Evolutionary conservation across 2,888 invertebrate genomes (phyloP).

Genomic region (Dryobotodes eremita): DNA sequence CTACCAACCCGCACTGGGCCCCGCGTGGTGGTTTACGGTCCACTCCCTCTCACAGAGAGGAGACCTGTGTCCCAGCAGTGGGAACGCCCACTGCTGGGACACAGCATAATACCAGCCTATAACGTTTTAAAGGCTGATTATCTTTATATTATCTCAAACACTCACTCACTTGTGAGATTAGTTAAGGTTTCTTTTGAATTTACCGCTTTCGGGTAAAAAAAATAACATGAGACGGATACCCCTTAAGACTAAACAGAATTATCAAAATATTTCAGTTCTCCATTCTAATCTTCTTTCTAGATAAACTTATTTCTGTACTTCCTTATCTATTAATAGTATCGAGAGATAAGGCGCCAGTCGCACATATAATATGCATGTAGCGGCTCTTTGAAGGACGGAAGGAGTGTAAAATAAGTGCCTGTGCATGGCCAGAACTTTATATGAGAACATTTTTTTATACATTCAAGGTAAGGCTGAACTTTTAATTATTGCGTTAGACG

Average conservation of each 20-base stretch:
- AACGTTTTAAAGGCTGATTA: background rate
- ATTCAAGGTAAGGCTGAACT: background rate
- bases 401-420: background rate
- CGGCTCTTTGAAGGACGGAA: slow-evolving; percentile 2
- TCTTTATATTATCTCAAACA: background rate
- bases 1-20: background rate
- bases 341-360: slow-evolving; percentile 25
- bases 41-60: background rate
- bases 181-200: background rate
- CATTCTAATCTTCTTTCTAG: slow-evolving; percentile 15
- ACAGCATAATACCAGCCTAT: no score
- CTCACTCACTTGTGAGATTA: background rate
- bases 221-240: slow-evolving; percentile 8
- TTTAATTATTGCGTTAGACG: background rate
- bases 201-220: background rate
- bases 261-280: slow-evolving; percentile 8
- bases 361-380: slow-evolving; percentile 8
- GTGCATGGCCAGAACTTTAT: background rate
- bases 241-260: background rate
- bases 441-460: background rate
- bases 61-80: background rate
- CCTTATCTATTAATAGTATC: slow-evolving; percentile 37
- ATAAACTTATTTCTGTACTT: slow-evolving; percentile 38
- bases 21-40: background rate
- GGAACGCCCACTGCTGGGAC: no score